Evolutionary conservation across 2,797 vertebrate species (phyloP).

Genomic region (Bryconaethiops microstoma): DNA sequence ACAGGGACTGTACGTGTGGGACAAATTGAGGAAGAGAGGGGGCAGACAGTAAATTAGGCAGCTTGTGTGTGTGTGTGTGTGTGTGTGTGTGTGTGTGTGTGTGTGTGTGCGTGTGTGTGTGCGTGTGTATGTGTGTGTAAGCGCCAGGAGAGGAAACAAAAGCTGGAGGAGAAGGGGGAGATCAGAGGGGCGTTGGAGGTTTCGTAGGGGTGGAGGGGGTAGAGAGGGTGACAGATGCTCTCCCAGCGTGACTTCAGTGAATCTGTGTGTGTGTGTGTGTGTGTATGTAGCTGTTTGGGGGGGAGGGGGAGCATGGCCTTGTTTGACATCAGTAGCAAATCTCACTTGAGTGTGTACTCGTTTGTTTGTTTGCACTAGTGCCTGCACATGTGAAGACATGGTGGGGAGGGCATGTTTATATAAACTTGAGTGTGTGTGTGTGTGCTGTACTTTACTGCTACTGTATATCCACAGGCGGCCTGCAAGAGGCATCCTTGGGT

Average conservation of each 20-base stretch:
- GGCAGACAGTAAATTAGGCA: conserved; percentile 41
- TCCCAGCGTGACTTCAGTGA: conserved; percentile 64
- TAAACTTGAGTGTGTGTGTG: neutral
- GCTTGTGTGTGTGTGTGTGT: conserved; percentile 28
- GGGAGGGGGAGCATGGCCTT: conserved; percentile 15
- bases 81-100: conserved; percentile 19
- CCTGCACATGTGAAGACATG: conserved; percentile 5
- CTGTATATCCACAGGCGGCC: conserved; percentile 5
- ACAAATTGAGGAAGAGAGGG: conserved; percentile 51
- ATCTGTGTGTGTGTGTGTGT: conserved; percentile 42
- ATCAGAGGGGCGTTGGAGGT: conserved; percentile 43
- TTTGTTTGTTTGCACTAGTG: conserved; percentile 47
- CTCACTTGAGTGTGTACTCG: conserved; percentile 34
- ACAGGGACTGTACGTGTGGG: conserved; percentile 20
- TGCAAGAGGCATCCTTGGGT: neutral
- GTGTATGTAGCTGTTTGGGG: conserved; percentile 7
- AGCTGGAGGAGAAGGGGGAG: conserved; percentile 44
- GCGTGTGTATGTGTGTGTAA: conserved; percentile 3
- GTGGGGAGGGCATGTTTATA: conserved; percentile 12
- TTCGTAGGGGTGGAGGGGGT: conserved; percentile 44
- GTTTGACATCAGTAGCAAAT: conserved; percentile 50
- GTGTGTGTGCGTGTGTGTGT: conserved; percentile 33
- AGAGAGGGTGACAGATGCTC: conserved; percentile 62
- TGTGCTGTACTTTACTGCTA: neutral
- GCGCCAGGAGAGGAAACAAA: conserved; percentile 48